phyloP scores from a whole-genome alignment of 2,113 vertebrate species.

The Osmerus eperlanus region DNA sequence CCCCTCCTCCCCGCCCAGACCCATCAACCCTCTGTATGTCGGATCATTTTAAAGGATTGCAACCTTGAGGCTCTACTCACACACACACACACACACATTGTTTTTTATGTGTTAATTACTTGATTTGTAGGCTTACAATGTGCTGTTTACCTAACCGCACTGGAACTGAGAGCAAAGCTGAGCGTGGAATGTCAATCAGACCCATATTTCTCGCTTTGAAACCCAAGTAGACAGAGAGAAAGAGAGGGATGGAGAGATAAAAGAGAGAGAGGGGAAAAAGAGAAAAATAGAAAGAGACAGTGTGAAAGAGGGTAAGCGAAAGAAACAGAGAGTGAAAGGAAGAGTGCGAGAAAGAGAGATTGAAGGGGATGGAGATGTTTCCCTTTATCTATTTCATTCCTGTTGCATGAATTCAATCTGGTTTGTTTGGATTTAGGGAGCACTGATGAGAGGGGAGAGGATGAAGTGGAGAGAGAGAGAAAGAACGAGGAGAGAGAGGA shows the following conservation, averaged over 20 bases:
- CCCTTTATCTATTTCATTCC: too few relatives aligned
- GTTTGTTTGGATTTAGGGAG: too few relatives aligned
- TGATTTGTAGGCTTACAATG: conserved; percentile 70
- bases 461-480: neutral
- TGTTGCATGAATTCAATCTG: too few relatives aligned
- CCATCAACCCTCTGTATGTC: conserved; percentile 9
- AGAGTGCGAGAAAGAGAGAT: neutral
- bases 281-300: neutral
- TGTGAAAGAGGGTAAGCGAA: neutral
- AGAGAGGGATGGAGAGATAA: neutral
- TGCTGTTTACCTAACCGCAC: conserved; percentile 69
- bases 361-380: neutral
- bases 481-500: neutral
- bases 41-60: conserved; percentile 36
- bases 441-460: neutral
- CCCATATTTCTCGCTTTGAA: conserved; percentile 44
- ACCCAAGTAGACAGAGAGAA: conserved; percentile 52
- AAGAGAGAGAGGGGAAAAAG: neutral
- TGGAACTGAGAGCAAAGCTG: conserved; percentile 69
- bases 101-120: conserved; percentile 72
- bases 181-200: conserved; percentile 62
- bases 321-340: neutral
- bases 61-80: conserved; percentile 54
- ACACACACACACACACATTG: conserved; percentile 37
- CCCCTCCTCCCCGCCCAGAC: conserved; percentile 15